Conservation (phyloP, 2,888 invertebrate genomes). For the Tetropium fuscum region DNA sequence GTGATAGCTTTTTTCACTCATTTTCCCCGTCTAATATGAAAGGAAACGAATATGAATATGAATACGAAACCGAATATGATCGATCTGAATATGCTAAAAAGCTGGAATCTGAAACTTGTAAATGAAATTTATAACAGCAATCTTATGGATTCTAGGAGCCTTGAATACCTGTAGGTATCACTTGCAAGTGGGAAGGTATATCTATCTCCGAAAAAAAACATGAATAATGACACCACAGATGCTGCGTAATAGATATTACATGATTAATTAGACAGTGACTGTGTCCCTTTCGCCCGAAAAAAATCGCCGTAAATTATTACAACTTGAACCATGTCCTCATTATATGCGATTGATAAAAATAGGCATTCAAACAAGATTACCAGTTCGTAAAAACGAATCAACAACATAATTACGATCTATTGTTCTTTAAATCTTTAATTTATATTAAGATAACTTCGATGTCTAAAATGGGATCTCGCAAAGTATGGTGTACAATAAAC, state of each 20-base stretch:
- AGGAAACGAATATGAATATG: too few relatives aligned
- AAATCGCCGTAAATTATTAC: conserved; percentile 12
- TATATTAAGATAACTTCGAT: conserved; percentile 19
- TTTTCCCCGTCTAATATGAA: too few relatives aligned
- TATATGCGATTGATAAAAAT: conserved; percentile 4
- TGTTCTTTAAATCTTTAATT: conserved; percentile 24
- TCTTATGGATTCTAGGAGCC: too few relatives aligned
- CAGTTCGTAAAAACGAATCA: conserved; percentile 8
- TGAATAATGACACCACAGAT: neutral
- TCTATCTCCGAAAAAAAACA: too few relatives aligned
- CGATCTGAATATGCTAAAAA: too few relatives aligned
- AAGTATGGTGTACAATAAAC: conserved; percentile 25
- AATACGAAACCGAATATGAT: too few relatives aligned
- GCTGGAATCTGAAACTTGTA: too few relatives aligned
- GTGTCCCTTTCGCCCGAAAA: neutral
- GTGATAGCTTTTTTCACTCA: too few relatives aligned
- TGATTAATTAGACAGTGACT: neutral
- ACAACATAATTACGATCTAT: conserved; percentile 19
- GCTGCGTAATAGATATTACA: neutral
- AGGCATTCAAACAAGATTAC: conserved; percentile 10
- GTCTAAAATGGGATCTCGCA: conserved; percentile 23
- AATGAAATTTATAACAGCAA: too few relatives aligned
- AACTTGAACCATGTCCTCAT: conserved; percentile 4
- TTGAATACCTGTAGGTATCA: too few relatives aligned
- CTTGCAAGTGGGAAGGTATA: too few relatives aligned